Conservation (phyloP, 2,888 invertebrate species). For the Tiliacea citrago region DNA sequence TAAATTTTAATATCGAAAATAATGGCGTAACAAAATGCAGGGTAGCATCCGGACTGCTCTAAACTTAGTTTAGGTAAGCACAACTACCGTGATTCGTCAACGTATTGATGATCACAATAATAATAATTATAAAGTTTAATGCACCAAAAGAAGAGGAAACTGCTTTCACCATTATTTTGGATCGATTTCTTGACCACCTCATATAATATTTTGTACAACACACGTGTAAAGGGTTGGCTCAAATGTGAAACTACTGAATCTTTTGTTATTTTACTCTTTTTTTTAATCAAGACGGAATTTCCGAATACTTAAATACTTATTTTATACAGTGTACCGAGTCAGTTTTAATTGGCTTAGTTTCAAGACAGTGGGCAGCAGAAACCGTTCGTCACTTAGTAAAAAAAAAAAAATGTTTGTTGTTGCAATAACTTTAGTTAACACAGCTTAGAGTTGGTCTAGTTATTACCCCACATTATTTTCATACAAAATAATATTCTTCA, state of each 20-base stretch:
- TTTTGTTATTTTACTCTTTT: not conserved
- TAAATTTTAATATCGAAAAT: not conserved
- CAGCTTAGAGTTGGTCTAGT: not conserved
- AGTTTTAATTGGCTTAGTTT: conserved; percentile 40
- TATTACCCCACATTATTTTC: not conserved
- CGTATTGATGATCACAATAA: not conserved
- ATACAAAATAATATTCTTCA: not conserved
- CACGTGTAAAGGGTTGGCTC: not conserved
- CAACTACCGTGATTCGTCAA: not conserved
- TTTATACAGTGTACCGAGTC: not conserved
- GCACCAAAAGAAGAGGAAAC: too few relatives aligned
- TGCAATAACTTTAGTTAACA: conserved; percentile 1
- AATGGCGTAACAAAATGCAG: not conserved
- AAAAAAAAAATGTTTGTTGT: conserved; percentile 4
- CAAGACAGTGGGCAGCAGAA: not conserved
- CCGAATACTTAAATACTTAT: not conserved
- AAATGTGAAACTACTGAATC: not conserved
- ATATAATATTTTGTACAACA: not conserved
- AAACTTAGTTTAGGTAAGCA: not conserved
- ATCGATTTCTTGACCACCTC: not conserved
- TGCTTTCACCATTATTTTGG: too few relatives aligned
- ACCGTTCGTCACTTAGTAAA: not conserved
- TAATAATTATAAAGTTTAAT: too few relatives aligned
- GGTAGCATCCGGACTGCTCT: not conserved
- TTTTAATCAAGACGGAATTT: not conserved